These are phyloP conservation scores for Platerodrilus igneus DNA, from an alignment of 2,888 invertebrate genomes.

Conservation along the genomic window DNA sequence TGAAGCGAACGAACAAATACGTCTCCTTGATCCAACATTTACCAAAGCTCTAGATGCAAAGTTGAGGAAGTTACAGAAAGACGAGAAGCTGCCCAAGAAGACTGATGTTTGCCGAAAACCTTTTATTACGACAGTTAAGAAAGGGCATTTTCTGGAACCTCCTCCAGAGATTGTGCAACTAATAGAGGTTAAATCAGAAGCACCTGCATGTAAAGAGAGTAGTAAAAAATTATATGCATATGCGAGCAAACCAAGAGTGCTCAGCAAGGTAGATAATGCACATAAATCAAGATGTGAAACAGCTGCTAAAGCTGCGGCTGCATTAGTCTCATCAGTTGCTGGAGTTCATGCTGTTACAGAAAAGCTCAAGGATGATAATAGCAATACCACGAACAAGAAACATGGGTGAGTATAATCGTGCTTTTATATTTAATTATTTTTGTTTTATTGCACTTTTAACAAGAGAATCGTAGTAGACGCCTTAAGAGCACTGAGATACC, in stretches of 20 bases:
- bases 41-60: conserved; percentile 69
- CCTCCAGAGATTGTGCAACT: conserved; percentile 65
- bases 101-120: conserved; percentile 46
- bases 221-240: conserved; percentile 59
- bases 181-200: conserved; percentile 51
- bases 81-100: conserved; percentile 41
- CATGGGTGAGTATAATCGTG: conserved; percentile 26
- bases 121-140: conserved; percentile 77
- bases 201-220: conserved; percentile 28
- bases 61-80: conserved; percentile 63
- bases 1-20: conserved; percentile 39
- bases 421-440: too few species aligned
- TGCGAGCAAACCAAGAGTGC: conserved; percentile 59
- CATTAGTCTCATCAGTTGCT: conserved; percentile 36
- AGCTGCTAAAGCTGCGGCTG: conserved; percentile 42
- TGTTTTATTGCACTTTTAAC: too few species aligned
- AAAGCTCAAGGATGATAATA: conserved; percentile 27
- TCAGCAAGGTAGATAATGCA: conserved; percentile 39
- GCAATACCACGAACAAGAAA: conserved; percentile 27
- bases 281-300: conserved; percentile 44
- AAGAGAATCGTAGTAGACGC: too few species aligned
- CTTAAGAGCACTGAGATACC: too few species aligned
- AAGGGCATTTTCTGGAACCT: conserved; percentile 73
- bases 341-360: conserved; percentile 28
- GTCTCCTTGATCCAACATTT: conserved; percentile 53